Evolutionary conservation across 2,797 vertebrate genomes (phyloP).

Genomic region (Xenentodon cancila): DNA sequence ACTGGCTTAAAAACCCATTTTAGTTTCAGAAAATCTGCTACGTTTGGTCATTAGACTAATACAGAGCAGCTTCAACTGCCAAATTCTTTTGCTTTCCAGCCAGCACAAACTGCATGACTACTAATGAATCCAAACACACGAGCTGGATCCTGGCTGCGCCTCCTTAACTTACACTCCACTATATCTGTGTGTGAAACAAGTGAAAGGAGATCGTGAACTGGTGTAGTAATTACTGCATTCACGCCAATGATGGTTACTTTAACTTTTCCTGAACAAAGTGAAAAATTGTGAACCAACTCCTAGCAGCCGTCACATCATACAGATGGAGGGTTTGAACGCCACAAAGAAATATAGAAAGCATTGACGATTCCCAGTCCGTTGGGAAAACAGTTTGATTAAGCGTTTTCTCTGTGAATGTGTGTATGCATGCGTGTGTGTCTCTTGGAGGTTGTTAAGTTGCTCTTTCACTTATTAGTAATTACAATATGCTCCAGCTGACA

Average conservation of each 20-base stretch:
- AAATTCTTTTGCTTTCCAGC: constrained; percentile 10
- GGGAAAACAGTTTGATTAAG: neutral
- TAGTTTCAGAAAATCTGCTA: constrained; percentile 15
- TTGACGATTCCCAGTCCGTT: too few species aligned
- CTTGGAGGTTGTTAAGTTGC: constrained; percentile 5
- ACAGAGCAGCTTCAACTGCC: constrained; percentile 11
- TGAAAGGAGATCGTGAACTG: neutral
- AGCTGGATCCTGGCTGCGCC: constrained; percentile 1
- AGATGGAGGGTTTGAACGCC: too few species aligned
- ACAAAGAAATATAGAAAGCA: too few species aligned
- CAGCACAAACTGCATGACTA: constrained; percentile 18
- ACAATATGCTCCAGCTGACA: constrained; percentile 19
- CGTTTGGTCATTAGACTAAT: constrained; percentile 20
- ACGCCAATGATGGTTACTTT: too few species aligned
- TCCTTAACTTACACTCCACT: neutral
- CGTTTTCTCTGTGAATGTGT: too few species aligned
- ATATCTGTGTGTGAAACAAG: neutral
- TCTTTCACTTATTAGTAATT: constrained; percentile 21
- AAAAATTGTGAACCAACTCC: neutral
- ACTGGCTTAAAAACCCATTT: neutral
- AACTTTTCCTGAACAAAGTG: too few species aligned
- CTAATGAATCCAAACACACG: constrained; percentile 29
- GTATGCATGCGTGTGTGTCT: neutral
- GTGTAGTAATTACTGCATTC: too few species aligned
- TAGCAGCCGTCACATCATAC: neutral